Percentiles rank a stretch among this genome's conserved stretches.
phyloP scores from a whole-genome alignment of 2,113 vertebrate species.

The Sylvia atricapilla region DNA sequence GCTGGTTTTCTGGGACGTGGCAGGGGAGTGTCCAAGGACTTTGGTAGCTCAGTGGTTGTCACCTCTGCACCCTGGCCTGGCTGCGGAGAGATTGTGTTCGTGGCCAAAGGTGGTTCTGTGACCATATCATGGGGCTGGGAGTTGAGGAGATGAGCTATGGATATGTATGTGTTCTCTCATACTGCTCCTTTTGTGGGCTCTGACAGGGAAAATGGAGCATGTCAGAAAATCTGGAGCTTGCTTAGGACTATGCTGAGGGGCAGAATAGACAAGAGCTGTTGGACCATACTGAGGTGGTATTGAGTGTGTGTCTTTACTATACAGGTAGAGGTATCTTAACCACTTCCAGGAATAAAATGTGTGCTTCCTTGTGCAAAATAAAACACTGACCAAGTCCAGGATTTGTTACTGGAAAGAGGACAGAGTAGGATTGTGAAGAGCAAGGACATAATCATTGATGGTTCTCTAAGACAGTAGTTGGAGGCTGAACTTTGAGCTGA shows the following conservation, averaged over 20 bases:
- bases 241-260: neutral
- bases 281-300: neutral
- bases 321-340: neutral
- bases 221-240: neutral
- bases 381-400: neutral
- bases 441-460: neutral
- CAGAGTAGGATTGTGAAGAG: neutral
- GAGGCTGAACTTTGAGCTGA: neutral
- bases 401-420: neutral
- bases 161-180: fast-evolving
- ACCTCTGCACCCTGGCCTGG: neutral
- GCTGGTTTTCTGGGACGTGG: neutral
- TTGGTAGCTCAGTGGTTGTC: neutral
- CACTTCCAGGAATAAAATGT: neutral
- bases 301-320: neutral
- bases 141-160: neutral
- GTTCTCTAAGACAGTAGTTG: neutral
- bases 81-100: neutral
- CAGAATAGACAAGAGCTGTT: neutral
- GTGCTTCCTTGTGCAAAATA: neutral
- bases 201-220: neutral
- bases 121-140: fast-evolving
- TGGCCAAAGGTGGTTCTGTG: neutral
- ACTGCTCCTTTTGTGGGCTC: neutral
- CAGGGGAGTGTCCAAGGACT: neutral